Conservation (phyloP, 2,797 vertebrate species). For the Pipistrellus kuhlii region DNA sequence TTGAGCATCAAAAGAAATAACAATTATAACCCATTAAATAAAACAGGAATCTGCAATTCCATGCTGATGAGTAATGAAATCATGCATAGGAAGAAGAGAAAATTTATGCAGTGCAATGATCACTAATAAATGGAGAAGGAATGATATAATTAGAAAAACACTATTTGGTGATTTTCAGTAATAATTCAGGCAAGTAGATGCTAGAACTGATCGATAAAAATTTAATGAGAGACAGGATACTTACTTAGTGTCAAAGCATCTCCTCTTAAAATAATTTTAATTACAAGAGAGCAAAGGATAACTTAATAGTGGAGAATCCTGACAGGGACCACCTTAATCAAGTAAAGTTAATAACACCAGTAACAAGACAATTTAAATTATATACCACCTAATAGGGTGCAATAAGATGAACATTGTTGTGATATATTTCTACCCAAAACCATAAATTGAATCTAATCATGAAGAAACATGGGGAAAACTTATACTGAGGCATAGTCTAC, state of each 20-base stretch:
- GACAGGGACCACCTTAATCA: neutral
- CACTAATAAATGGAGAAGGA: neutral
- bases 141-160: slow-evolving; percentile 9
- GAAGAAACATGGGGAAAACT: neutral
- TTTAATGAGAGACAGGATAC: neutral
- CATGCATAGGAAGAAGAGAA: neutral
- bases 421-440: neutral
- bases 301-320: neutral
- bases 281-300: slow-evolving; percentile 31
- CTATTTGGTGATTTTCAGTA: neutral
- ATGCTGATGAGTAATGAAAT: slow-evolving; percentile 12
- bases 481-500: neutral
- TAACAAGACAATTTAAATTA: slow-evolving; percentile 44
- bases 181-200: neutral
- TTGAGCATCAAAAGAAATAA: neutral
- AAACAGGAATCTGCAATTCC: neutral
- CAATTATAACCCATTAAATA: neutral
- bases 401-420: neutral
- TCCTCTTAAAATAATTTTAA: slow-evolving; percentile 13
- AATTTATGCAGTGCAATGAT: neutral
- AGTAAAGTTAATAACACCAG: slow-evolving; percentile 25
- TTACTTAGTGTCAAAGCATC: slow-evolving; percentile 38
- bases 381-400: neutral
- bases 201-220: neutral
- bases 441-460: slow-evolving; percentile 13